Evolutionary conservation across 2,113 vertebrate species (phyloP).

Genomic region (Tricholaema leucomelas): DNA sequence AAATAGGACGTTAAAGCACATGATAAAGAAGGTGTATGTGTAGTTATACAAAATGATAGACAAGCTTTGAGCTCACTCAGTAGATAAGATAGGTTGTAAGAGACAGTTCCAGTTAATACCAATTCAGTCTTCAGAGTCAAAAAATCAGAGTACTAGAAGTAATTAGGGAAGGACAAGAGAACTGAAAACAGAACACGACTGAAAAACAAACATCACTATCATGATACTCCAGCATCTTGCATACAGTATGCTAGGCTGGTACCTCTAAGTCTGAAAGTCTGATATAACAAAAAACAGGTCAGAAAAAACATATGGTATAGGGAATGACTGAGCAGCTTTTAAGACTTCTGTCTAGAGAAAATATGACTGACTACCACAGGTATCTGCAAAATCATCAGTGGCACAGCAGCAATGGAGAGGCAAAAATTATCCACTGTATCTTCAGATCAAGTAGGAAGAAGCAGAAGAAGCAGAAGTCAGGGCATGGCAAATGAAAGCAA

Average conservation of each 20-base stretch:
- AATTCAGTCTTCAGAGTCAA: not conserved
- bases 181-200: not conserved
- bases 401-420: not conserved
- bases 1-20: not conserved
- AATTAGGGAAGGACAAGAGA: not conserved
- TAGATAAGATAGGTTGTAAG: not conserved
- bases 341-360: not conserved
- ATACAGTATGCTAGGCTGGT: not conserved
- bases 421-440: not conserved
- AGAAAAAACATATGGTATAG: not conserved
- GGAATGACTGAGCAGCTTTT: not conserved
- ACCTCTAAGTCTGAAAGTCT: not conserved
- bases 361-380: not conserved
- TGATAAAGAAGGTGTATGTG: not conserved
- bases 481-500: not conserved
- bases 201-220: not conserved
- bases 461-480: too few relatives aligned
- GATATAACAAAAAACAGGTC: not conserved
- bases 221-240: not conserved
- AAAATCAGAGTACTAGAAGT: not conserved
- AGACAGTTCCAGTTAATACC: not conserved
- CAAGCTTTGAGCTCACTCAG: not conserved
- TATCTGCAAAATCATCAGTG: not conserved
- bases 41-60: not conserved
- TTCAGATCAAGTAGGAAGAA: slow-evolving; percentile 35